Base-by-base conservation (phyloP, 2,888 invertebrate genomes). In the Nowickia ferox region DNA sequence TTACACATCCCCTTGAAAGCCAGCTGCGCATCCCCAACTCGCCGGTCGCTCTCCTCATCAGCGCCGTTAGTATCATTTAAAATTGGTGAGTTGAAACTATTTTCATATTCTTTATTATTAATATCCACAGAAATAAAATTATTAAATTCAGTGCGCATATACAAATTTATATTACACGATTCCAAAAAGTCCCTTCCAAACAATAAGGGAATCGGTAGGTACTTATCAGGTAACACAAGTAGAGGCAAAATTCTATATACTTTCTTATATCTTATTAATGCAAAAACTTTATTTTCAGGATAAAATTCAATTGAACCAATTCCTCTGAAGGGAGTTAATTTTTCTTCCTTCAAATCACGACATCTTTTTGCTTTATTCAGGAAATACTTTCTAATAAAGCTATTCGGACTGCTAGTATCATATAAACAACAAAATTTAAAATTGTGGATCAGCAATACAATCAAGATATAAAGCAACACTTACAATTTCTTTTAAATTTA, bases 221-320 rank as follows among this genome's bases (percentile, higher is more conserved):
- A 55, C 19, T 59, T 59, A 40, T 59, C 40, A 40, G 40, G 40
- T 38, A 61, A 40, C 59, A 61, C 15, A 61, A 40, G n/a, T 40
- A 38, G n/a, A 38, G 59, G 38, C 2, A 38, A 11, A 51, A 51
- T 51, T 51, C n/a, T 51, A 2, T 15, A n/a, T n/a, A 8, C 9
- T n/a, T 51, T n/a, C 11, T 15, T 59, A 38, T 30, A 38, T 40
- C 38, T 38, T 9, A 40, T n/a, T 15, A 61, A 30, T 5, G 30
- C 11, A 40, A 61, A 40, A 61, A 40, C 38, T 38, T 55, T 55
- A 3, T 11, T 17, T 19, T 55, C n/a, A 19, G 55, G 55, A 10
- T 55, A 55, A 55, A 55, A 55, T 19, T 19, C 19, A 17, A 55
- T 5, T 15, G n/a, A 51, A 15, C 51, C n/a, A 15, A 51, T 51